Evolutionary conservation across 2,113 vertebrate species (phyloP).

Genomic region (Corynorhinus townsendii): DNA sequence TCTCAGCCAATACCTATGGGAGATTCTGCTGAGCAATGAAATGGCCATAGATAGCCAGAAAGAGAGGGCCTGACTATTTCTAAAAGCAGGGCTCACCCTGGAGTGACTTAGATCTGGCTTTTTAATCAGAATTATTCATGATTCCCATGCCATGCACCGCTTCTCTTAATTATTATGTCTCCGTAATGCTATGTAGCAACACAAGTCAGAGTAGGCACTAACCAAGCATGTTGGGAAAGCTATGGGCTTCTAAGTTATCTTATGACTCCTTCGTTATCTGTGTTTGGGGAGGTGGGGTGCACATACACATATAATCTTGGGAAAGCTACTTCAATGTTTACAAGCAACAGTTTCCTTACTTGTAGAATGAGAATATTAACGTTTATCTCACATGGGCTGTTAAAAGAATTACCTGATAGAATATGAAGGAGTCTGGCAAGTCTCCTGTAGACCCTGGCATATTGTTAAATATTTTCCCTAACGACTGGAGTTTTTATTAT

Average conservation of each 20-base stretch:
- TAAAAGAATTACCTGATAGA: neutral
- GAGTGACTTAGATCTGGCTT: neutral
- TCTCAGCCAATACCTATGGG: neutral
- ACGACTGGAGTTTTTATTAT: neutral
- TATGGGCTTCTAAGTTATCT: neutral
- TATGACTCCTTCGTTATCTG: neutral
- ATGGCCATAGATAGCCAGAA: neutral
- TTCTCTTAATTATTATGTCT: neutral
- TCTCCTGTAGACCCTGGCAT: neutral
- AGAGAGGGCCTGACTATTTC: neutral
- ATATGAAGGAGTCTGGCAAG: neutral
- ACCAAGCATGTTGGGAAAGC: neutral
- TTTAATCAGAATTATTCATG: neutral
- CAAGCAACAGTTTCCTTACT: neutral
- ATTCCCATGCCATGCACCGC: neutral
- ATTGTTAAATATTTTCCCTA: neutral
- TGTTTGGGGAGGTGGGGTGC: accelerated
- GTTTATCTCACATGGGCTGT: neutral
- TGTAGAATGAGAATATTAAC: neutral
- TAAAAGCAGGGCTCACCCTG: neutral
- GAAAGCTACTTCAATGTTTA: neutral
- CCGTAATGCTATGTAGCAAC: neutral
- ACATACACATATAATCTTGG: neutral
- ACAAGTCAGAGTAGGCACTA: neutral
- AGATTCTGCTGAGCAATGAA: neutral